Percentiles rank a stretch among this genome's conserved stretches.
These are phyloP conservation scores for Calosoma granatense DNA, from an alignment of 1,140 invertebrate species.

Conservation along the genomic window DNA sequence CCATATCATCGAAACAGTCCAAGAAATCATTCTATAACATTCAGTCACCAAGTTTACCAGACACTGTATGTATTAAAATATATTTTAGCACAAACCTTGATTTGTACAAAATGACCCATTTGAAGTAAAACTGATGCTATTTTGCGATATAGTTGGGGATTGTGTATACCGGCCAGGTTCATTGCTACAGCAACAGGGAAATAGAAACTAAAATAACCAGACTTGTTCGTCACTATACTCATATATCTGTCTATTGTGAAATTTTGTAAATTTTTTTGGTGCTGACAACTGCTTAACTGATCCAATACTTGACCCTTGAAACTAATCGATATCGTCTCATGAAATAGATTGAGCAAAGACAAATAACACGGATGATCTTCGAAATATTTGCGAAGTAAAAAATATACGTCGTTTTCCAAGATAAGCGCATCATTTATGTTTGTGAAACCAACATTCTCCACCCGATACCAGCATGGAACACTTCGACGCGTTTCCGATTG, in stretches of 20 bases:
- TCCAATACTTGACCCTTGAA: constrained; percentile 69
- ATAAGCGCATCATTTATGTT: constrained; percentile 85
- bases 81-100: constrained; percentile 53
- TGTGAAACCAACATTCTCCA: constrained; percentile 64
- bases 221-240: constrained; percentile 91
- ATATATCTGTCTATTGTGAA: constrained; percentile 85
- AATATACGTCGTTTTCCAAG: constrained; percentile 67
- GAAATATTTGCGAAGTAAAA: constrained; percentile 70
- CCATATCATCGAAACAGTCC: constrained; percentile 83
- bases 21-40: constrained; percentile 81
- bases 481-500: constrained; percentile 67
- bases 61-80: neutral
- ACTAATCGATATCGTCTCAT: constrained; percentile 75
- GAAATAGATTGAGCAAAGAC: constrained; percentile 73
- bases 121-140: constrained; percentile 81
- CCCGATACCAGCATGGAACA: constrained; percentile 79
- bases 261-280: constrained; percentile 54
- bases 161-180: constrained; percentile 72
- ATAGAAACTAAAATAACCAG: constrained; percentile 89
- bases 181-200: constrained; percentile 82
- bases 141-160: constrained; percentile 70
- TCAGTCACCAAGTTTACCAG: constrained; percentile 13
- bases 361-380: constrained; percentile 65
- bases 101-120: constrained; percentile 95
- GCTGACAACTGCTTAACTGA: constrained; percentile 47